Evolutionary conservation across 1,140 invertebrate genomes (phyloP).

Genomic region (Atta texana): DNA sequence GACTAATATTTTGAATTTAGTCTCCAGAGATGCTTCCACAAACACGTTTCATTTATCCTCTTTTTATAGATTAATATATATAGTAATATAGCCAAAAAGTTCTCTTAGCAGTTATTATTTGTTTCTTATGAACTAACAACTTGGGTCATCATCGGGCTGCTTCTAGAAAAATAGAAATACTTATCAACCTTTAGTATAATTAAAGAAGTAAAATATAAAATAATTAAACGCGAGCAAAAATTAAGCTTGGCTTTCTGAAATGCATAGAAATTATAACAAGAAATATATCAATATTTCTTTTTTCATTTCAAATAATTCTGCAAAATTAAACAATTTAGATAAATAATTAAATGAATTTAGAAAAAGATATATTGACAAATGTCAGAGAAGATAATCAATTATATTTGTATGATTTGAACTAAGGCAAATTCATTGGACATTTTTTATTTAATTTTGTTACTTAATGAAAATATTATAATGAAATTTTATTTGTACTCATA

Average conservation of each 20-base stretch:
- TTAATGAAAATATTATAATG: slow-evolving; percentile 13
- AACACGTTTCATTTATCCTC: neutral
- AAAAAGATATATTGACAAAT: neutral
- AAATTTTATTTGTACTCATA: slow-evolving; percentile 45
- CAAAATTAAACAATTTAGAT: neutral
- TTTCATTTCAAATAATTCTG: neutral
- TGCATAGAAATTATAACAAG: neutral
- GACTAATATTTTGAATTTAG: slow-evolving; percentile 48
- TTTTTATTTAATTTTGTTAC: slow-evolving; percentile 3
- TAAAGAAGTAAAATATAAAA: slow-evolving; percentile 1
- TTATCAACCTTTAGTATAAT: neutral
- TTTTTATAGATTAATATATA: slow-evolving; percentile 52
- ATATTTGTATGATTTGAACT: neutral
- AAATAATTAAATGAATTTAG: neutral
- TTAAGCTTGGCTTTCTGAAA: neutral
- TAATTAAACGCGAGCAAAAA: neutral
- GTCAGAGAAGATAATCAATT: neutral
- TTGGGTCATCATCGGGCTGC: slow-evolving; percentile 76
- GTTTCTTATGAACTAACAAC: slow-evolving; percentile 74
- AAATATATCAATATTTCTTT: neutral
- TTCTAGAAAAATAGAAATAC: slow-evolving; percentile 60
- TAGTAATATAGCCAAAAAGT: slow-evolving; percentile 61
- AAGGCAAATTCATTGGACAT: slow-evolving; percentile 3
- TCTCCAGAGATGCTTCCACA: neutral
- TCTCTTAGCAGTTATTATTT: slow-evolving; percentile 65